Evolutionary conservation across 1,140 invertebrate genomes (phyloP), one percentile per base, ranked within the genome.

Genomic region (Ips typographus): DNA sequence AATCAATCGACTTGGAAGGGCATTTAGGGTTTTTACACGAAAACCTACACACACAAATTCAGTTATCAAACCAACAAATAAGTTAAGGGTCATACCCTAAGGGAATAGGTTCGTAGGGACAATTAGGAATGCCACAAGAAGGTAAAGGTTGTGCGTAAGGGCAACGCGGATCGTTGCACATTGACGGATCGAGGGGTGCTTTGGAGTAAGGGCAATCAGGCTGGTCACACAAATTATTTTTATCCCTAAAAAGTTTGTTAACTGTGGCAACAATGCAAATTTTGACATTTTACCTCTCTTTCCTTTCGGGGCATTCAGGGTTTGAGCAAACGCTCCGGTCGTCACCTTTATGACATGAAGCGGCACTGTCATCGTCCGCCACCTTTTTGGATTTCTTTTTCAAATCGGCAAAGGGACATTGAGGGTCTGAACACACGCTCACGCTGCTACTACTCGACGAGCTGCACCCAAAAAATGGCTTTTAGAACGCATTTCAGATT

Each of bases 291-390:
- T 67, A 67, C 65, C 65, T 67, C 3, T 55, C 6, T 51, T 37
- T 4, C 37, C 36, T 38, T 47, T 69, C 59, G 3, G 75, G 75
- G 73, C 76, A 77, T 3, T 73, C 60, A 37, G 72, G 71, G 70
- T 76, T 77, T 1, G 62, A 53, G 53, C 76, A 77, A 2, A 71
- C 7, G 22, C 53, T 64, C 1, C 60, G 38, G 7, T 64, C 41
- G 1, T 57, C 52, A n/a, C 60, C 55, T 53, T 60, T 55, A 40
- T 52, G 6, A 42, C 41, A 43, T 41, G 22, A 61, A 6, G 42
- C 63, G 0, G 57, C 38, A 41, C 49, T 42, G 1, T 39, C 43
- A n/a, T n/a, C 7, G 8, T 40, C 65, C 37, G 37, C 53, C 4
- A 4, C 7, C 49, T 55, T 59, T 37, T 47, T 51, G 4, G 2